These are phyloP conservation scores for Selene dorsalis DNA, from an alignment of 2,797 vertebrate species.

Conservation along the genomic window DNA sequence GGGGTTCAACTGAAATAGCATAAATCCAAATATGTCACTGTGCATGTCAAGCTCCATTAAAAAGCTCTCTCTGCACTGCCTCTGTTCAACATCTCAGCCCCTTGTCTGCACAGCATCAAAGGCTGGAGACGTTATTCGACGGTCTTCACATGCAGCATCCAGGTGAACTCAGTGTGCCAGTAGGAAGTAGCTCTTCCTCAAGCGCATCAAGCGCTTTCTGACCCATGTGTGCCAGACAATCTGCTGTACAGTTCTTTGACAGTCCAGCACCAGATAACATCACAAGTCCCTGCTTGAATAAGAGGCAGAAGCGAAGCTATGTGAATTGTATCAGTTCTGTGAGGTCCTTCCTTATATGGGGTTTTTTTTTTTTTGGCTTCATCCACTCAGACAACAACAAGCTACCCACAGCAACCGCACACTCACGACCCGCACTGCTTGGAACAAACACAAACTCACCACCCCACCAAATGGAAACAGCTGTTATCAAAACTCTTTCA, in stretches of 20 bases:
- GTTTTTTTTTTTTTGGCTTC: conserved; percentile 11
- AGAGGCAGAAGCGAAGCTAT: conserved; percentile 25
- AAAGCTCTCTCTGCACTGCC: conserved; percentile 8
- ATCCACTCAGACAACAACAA: conserved; percentile 60
- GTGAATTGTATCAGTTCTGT: conserved; percentile 31
- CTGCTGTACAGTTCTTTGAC: conserved; percentile 8
- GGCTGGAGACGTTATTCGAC: conserved; percentile 28
- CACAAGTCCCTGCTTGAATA: conserved; percentile 26
- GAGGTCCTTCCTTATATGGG: neutral
- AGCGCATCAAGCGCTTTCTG: conserved; percentile 36
- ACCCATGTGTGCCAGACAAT: conserved; percentile 46
- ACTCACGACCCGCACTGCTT: conserved; percentile 40
- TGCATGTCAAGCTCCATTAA: neutral
- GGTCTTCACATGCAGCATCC: conserved; percentile 13
- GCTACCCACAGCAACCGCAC: conserved; percentile 47
- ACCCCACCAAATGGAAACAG: conserved; percentile 75
- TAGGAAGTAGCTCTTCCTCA: conserved; percentile 38
- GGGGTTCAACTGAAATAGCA: neutral
- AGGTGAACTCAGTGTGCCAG: conserved; percentile 24
- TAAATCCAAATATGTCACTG: conserved; percentile 13
- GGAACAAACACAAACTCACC: conserved; percentile 70
- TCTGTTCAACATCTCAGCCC: conserved; percentile 14
- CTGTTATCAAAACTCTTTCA: conserved; percentile 78
- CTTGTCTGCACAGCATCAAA: conserved; percentile 30
- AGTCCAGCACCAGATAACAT: conserved; percentile 46